Evolutionary conservation across 2,113 vertebrate genomes (phyloP), one percentile per base, ranked within the genome.

Genomic region (Toxostoma redivivum): DNA sequence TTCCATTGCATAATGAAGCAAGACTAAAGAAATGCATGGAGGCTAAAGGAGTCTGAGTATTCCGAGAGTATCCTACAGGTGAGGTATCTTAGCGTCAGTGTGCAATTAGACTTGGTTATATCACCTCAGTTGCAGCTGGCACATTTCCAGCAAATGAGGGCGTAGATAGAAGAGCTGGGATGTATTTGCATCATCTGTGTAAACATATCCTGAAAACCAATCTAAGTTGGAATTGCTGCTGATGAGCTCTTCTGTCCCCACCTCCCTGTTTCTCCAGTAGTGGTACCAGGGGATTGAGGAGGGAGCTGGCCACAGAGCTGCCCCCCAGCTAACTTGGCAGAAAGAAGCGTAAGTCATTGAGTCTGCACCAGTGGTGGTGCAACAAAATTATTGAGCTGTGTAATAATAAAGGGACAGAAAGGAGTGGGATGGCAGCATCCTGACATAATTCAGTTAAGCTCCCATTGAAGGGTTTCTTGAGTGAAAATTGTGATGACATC

Each of bases 181-280:
- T 90, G 71, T 28, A 50, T 77, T 95, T 86, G 62, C 50, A 94
- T 90, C 53, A 16, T 79, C 71, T 70, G 9, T 70, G 61, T 88
- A 83, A 94, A 86, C 8, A 23, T 73, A 62, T 40, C 51, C 64
- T 66, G 79, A 61, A 51, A 95, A 71, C 58, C 30, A 44, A 12
- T 54, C 27, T 45, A 10, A 35, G 54, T 3, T 73, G 82, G 33
- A 58, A 37, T 82, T 0, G 42, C 62, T 83, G 82, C 64, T 83
- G 67, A 51, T 94, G 86, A 72, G n/a, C 1, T 0, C 12, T 45
- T 83, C 70, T 65, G 15, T 81, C 12, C 33, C 12, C 15, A 51
- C 35, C 60, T 62, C 23, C 2, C 6, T 64, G 53, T 65, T 93
- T 47, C 19, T 64, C 10, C 57, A 22, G 2, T 12, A 4, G 44